Base-by-base conservation (phyloP, 1,140 invertebrate species). In the Gonatopus flavifemur region DNA sequence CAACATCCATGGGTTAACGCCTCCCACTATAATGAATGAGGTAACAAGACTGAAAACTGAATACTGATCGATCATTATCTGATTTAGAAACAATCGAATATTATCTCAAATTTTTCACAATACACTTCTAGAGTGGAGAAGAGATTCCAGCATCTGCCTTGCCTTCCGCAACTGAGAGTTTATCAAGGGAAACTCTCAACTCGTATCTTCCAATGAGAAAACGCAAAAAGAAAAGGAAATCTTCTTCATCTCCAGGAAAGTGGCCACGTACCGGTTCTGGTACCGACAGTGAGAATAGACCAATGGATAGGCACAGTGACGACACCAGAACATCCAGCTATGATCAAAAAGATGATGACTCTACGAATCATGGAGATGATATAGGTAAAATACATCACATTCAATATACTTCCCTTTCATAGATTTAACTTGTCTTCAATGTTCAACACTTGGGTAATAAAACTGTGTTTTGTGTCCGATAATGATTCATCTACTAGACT, bases 1-100 rank as follows among this genome's bases (percentile, higher is more conserved):
- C 24, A 82, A 81, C 53, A 85, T 85, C 44, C 82, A 84, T 59
- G 83, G 83, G 15, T 57, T 85, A 42, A 80, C 81, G 9, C 80
- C 82, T 28, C 78, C 78, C 20, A 72, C 74, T 19, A 69, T 77
- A 68, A 61, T 77, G 57, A 80, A 72, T 52, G 82, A 79, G 59
- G 82, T 67, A 77, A n/a, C n/a, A n/a, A n/a, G n/a, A n/a, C n/a
- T n/a, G n/a, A n/a, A n/a, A n/a, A n/a, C n/a, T n/a, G n/a, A n/a
- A n/a, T n/a, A n/a, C n/a, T n/a, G n/a, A n/a, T n/a, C n/a, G n/a
- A n/a, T n/a, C n/a, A n/a, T n/a, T n/a, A n/a, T n/a, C n/a, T n/a
- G n/a, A n/a, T n/a, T n/a, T n/a, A n/a, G n/a, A n/a, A n/a, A n/a
- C n/a, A n/a, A n/a, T n/a, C n/a, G n/a, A n/a, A n/a, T n/a, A 18